Conservation (phyloP, 2,797 vertebrate species). For the Odontamblyopus rebecca region DNA sequence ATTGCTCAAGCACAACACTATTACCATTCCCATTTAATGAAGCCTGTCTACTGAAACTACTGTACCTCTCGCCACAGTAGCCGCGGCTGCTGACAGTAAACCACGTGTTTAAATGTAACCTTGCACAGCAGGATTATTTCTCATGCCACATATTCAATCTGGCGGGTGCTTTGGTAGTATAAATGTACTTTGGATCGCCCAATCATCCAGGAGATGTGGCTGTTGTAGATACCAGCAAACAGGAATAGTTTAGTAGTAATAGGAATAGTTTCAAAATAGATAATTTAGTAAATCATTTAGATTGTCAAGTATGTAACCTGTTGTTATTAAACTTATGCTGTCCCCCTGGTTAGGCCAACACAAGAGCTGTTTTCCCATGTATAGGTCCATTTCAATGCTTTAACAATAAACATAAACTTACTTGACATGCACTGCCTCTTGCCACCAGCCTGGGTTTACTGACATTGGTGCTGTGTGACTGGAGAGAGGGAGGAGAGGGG, state of each 20-base stretch:
- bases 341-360: too few species aligned
- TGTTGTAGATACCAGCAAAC: not conserved
- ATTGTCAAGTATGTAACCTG: too few species aligned
- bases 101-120: slow-evolving; percentile 43
- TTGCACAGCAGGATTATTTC: too few species aligned
- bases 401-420: slow-evolving; percentile 23
- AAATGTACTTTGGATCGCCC: not conserved
- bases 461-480: slow-evolving; percentile 20
- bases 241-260: not conserved
- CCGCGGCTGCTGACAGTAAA: slow-evolving; percentile 34
- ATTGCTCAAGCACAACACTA: not conserved
- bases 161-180: too few species aligned
- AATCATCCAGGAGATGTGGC: not conserved
- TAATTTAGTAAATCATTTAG: not conserved
- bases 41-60: not conserved
- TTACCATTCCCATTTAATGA: not conserved
- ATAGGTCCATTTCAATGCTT: not conserved
- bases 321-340: not conserved
- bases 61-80: slow-evolving; percentile 20
- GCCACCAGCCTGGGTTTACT: slow-evolving; percentile 61
- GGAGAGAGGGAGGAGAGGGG: slow-evolving; percentile 53
- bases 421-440: slow-evolving; percentile 62
- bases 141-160: too few species aligned
- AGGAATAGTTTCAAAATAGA: not conserved
- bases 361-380: not conserved